Conservation (phyloP, 2,888 invertebrate species). For the Cerastis rubricosa region DNA sequence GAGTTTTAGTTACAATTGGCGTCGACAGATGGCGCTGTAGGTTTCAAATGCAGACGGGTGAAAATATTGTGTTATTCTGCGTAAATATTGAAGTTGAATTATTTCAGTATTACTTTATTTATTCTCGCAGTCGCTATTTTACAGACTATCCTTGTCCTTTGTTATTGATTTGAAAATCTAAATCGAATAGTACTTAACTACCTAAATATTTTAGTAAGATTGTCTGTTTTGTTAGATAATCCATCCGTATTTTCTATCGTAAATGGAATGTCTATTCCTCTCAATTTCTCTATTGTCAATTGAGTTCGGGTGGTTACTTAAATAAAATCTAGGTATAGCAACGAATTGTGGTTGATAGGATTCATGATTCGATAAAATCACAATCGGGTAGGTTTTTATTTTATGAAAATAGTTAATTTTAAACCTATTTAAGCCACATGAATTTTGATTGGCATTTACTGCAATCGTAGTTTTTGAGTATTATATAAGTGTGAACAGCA, state of each 20-base stretch:
- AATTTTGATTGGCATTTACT: neutral
- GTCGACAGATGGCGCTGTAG: conserved; percentile 29
- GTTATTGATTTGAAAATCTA: neutral
- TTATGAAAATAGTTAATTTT: neutral
- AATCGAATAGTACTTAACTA: neutral
- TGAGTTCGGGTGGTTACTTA: neutral
- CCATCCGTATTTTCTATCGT: neutral
- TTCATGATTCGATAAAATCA: neutral
- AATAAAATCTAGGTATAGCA: neutral
- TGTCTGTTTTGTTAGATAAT: neutral
- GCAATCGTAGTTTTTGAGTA: neutral
- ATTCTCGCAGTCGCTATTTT: neutral
- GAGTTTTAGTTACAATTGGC: conserved; percentile 34
- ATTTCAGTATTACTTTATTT: neutral
- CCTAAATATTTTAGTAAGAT: neutral
- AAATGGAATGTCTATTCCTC: neutral
- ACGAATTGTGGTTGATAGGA: neutral
- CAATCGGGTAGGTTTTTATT: neutral
- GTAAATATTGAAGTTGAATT: neutral
- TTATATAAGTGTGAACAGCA: conserved; percentile 6
- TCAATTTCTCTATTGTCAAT: neutral
- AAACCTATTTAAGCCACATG: neutral
- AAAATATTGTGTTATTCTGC: neutral
- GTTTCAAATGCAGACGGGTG: neutral
- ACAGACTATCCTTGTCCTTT: neutral